phyloP scores from a whole-genome alignment of 2,113 vertebrate genomes.

The Zosterops hypoxanthus region DNA sequence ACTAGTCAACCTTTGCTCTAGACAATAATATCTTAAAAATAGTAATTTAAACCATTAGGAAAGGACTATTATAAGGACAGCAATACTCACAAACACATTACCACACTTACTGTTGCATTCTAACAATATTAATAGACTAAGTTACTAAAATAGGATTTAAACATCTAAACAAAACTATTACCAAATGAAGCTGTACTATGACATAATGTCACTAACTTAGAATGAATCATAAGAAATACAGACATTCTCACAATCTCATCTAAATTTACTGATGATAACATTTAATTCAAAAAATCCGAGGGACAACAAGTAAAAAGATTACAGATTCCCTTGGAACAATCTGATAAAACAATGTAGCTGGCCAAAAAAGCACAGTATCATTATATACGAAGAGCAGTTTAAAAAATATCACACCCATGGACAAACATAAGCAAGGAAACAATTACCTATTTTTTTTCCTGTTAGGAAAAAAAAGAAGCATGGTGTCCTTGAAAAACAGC shows the following conservation, averaged over 20 bases:
- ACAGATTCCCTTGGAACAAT: not conserved
- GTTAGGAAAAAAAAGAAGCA: no score
- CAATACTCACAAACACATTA: not conserved
- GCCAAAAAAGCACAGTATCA: not conserved
- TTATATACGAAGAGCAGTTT: not conserved
- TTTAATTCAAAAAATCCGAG: not conserved
- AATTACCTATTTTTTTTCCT: not conserved
- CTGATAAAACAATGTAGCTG: not conserved
- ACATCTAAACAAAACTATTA: not conserved
- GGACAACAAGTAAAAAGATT: not conserved
- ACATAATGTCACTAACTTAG: not conserved
- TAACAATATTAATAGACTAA: not conserved
- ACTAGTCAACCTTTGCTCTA: not conserved
- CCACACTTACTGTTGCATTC: not conserved
- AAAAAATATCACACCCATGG: not conserved
- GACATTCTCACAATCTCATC: not conserved
- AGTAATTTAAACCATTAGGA: not conserved
- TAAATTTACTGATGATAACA: not conserved
- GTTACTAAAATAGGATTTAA: not conserved
- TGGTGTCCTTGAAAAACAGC: not conserved
- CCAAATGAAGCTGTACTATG: not conserved
- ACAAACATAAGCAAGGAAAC: not conserved
- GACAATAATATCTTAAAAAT: not conserved
- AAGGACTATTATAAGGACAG: not conserved
- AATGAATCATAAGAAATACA: not conserved